Conservation (phyloP, 2,797 vertebrate species). For the Phrynocephalus forsythii region DNA sequence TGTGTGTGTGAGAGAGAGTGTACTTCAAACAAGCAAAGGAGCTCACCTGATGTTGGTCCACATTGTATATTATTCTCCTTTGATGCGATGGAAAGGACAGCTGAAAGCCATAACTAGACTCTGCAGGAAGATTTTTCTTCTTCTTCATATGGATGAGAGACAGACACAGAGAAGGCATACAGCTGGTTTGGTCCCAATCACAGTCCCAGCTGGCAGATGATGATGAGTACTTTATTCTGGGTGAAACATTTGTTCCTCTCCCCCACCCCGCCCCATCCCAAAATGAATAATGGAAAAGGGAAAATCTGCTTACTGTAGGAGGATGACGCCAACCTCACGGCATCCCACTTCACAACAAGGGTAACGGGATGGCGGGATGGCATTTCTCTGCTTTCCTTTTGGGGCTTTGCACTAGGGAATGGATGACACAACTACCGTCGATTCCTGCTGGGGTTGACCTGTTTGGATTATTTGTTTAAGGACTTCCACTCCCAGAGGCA, state of each 20-base stretch:
- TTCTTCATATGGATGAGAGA: conserved; percentile 15
- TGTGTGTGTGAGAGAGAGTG: no score
- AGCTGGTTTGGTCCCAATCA: conserved; percentile 52
- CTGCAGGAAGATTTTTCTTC: conserved; percentile 29
- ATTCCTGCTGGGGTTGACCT: neutral
- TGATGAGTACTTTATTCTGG: conserved; percentile 16
- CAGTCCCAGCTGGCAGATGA: conserved; percentile 33
- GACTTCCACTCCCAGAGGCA: no score
- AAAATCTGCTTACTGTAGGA: neutral
- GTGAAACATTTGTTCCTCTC: conserved; percentile 4
- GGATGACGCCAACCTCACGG: neutral
- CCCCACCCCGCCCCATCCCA: no score
- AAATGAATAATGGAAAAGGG: conserved; percentile 27
- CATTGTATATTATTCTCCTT: conserved; percentile 24
- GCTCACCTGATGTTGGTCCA: neutral
- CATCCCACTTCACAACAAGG: conserved; percentile 28
- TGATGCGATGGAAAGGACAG: conserved; percentile 43
- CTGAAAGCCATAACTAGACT: conserved; percentile 6
- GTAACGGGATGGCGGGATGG: neutral
- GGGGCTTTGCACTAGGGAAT: neutral
- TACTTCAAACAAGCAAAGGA: neutral
- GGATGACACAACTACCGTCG: neutral
- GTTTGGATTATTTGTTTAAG: no score
- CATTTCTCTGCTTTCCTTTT: neutral
- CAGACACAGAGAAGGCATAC: neutral